Evolutionary conservation across 2,113 vertebrate species (phyloP).

Genomic region (Poeciliopsis retropinna): DNA sequence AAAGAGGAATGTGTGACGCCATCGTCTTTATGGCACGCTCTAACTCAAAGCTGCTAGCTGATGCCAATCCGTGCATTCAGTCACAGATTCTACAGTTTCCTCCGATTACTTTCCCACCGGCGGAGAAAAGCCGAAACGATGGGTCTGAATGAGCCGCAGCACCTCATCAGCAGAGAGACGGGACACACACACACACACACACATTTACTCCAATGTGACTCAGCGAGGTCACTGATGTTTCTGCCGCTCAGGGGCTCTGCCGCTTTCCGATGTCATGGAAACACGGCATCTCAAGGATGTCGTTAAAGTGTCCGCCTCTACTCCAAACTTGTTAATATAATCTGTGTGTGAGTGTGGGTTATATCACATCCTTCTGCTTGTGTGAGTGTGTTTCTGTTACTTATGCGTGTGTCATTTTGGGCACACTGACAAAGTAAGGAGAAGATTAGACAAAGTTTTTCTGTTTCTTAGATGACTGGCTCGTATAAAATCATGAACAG

Average conservation of each 20-base stretch:
- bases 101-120: slow-evolving; percentile 46
- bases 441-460: slow-evolving; percentile 71
- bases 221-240: slow-evolving; percentile 71
- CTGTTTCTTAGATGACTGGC: slow-evolving; percentile 57
- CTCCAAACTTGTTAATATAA: slow-evolving; percentile 71
- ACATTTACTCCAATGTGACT: slow-evolving; percentile 55
- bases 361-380: slow-evolving; percentile 16
- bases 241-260: slow-evolving; percentile 56
- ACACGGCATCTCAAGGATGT: slow-evolving; percentile 69
- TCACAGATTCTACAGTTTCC: slow-evolving; percentile 44
- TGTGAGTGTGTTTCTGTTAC: slow-evolving; percentile 16
- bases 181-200: slow-evolving; percentile 11
- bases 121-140: slow-evolving; percentile 6
- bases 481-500: slow-evolving; percentile 26
- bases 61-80: slow-evolving; percentile 35
- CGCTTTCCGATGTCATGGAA: slow-evolving; percentile 56
- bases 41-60: slow-evolving; percentile 56
- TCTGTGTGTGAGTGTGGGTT: slow-evolving; percentile 22
- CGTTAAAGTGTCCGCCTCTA: slow-evolving; percentile 73
- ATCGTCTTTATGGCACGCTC: slow-evolving; percentile 38
- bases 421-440: slow-evolving; percentile 55
- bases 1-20: slow-evolving; percentile 75
- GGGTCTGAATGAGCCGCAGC: slow-evolving; percentile 36
- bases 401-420: slow-evolving; percentile 58
- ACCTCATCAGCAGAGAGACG: slow-evolving; percentile 42